phyloP scores from a whole-genome alignment of 2,888 invertebrate genomes.

The Scaptomyza caliginosa region DNA sequence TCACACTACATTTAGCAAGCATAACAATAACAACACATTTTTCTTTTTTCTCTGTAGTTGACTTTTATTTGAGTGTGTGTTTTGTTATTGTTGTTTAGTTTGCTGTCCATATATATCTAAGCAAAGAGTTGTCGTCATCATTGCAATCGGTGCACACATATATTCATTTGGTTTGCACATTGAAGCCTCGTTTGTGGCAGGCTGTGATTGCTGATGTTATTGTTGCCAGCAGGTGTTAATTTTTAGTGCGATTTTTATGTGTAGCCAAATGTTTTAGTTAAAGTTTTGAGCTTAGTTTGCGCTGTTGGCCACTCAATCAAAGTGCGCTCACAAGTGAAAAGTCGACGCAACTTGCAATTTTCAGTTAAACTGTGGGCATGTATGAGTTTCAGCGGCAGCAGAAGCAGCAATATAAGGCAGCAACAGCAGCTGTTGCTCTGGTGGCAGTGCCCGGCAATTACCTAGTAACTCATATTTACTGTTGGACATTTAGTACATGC shows the following conservation, averaged over 20 bases:
- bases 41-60: slow-evolving; percentile 10
- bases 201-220: slow-evolving; percentile 21
- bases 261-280: slow-evolving; percentile 16
- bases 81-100: slow-evolving; percentile 35
- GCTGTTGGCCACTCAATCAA: slow-evolving; percentile 69
- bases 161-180: slow-evolving; percentile 61
- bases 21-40: slow-evolving; percentile 42
- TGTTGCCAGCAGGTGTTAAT: slow-evolving; percentile 67
- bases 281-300: neutral
- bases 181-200: slow-evolving; percentile 30
- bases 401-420: slow-evolving; percentile 11
- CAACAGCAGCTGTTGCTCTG: slow-evolving; percentile 19
- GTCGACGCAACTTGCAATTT: slow-evolving; percentile 53
- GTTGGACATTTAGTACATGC: slow-evolving; percentile 77
- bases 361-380: slow-evolving; percentile 52
- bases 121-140: slow-evolving; percentile 62
- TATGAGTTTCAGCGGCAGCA: slow-evolving; percentile 17
- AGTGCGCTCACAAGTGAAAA: slow-evolving; percentile 75
- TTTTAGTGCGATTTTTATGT: slow-evolving; percentile 46
- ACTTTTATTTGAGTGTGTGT: slow-evolving; percentile 21
- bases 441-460: slow-evolving; percentile 70
- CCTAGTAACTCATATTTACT: slow-evolving; percentile 79
- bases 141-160: slow-evolving; percentile 46
- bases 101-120: slow-evolving; percentile 40
- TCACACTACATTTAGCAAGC: neutral